Evolutionary conservation across 2,113 vertebrate species (phyloP).

Genomic region (Amphiprion ocellaris): DNA sequence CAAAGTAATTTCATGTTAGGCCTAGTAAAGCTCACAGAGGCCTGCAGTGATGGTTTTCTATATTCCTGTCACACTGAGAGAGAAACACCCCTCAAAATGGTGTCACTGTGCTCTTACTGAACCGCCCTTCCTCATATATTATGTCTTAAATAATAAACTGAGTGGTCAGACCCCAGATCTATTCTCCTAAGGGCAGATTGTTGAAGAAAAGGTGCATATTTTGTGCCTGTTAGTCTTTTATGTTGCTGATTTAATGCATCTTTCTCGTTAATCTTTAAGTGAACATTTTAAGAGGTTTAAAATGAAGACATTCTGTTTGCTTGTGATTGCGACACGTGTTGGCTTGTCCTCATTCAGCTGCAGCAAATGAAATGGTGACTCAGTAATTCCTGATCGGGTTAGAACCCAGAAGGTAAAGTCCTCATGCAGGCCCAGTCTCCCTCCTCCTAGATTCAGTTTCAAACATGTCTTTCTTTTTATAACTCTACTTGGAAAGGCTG

Average conservation of each 20-base stretch:
- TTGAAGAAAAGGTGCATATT: background rate
- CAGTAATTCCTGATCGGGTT: slow-evolving; percentile 40
- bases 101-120: background rate
- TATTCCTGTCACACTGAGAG: background rate
- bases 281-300: background rate
- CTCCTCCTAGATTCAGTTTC: slow-evolving; percentile 62
- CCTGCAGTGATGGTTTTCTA: background rate
- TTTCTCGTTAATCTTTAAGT: background rate
- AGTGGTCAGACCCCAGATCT: background rate
- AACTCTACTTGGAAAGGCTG: slow-evolving; percentile 48
- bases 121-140: background rate
- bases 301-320: background rate
- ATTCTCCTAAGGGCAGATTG: background rate
- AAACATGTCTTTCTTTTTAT: slow-evolving; percentile 76
- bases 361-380: slow-evolving; percentile 52
- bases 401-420: slow-evolving; percentile 51
- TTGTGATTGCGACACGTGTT: background rate
- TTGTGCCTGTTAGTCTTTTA: background rate
- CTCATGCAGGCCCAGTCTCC: slow-evolving; percentile 17
- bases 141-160: background rate
- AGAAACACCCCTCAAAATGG: background rate
- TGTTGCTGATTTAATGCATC: background rate
- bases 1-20: background rate
- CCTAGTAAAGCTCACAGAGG: background rate
- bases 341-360: background rate